Conservation (phyloP, 2,888 invertebrate species). For the Pachycephus smyrnensis region DNA sequence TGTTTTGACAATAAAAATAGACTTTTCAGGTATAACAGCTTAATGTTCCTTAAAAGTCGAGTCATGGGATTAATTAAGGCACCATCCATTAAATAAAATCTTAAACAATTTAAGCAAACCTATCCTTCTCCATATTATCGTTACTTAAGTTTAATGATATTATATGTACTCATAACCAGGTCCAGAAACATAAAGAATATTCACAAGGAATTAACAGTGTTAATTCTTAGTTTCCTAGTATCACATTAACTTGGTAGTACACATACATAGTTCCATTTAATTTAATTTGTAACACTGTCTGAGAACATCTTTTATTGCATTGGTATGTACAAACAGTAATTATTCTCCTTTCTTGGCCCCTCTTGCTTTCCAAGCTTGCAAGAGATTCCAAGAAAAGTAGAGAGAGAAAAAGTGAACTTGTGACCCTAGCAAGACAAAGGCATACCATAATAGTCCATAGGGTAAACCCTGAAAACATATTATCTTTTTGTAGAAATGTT, state of each 20-base stretch:
- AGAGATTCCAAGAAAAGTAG: constrained; percentile 85
- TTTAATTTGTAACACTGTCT: not conserved
- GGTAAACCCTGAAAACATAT: constrained; percentile 80
- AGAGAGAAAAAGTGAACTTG: constrained; percentile 92
- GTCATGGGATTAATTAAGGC: not conserved
- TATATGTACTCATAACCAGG: not conserved
- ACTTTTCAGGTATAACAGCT: not conserved
- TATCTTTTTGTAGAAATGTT: not conserved
- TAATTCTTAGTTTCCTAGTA: not conserved
- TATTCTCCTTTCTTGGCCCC: constrained; percentile 80
- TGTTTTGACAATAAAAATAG: not conserved
- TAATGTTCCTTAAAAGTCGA: not conserved
- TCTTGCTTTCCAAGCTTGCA: constrained; percentile 85
- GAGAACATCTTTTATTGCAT: not conserved
- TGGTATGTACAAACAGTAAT: constrained; percentile 30
- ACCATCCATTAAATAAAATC: not conserved
- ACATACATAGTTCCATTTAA: not conserved
- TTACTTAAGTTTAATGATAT: not conserved
- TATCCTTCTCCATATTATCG: not conserved
- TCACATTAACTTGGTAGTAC: constrained; percentile 5
- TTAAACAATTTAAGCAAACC: not conserved
- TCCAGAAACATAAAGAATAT: not conserved
- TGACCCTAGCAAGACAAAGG: constrained; percentile 85
- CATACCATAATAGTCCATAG: constrained; percentile 92
- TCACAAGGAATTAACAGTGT: not conserved